A percentile compares a stretch with the other conserved stretches of the same genome.
phyloP scores from a whole-genome alignment of 1,140 invertebrate species.

The Homarus americanus region DNA sequence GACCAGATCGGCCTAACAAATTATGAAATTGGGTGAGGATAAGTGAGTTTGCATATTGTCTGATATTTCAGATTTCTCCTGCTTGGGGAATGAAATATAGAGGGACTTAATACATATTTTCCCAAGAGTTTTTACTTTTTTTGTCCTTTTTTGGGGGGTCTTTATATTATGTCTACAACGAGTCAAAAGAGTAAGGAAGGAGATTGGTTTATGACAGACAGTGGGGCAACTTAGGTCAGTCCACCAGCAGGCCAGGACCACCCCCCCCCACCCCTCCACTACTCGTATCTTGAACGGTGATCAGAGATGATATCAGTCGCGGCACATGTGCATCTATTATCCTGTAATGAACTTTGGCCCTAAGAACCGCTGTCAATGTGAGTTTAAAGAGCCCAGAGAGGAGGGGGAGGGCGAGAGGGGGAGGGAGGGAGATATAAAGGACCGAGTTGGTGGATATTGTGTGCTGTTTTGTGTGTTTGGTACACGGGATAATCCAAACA shows the following conservation, averaged over 20 bases:
- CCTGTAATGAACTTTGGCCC: constrained; percentile 65
- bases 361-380: constrained; percentile 59
- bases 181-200: too few species aligned
- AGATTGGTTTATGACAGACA: too few species aligned
- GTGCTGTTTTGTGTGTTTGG: constrained; percentile 48
- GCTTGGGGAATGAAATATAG: neutral
- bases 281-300: constrained; percentile 12
- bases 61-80: constrained; percentile 13
- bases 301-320: constrained; percentile 52
- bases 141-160: too few species aligned
- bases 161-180: too few species aligned
- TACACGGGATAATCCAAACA: constrained; percentile 43
- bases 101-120: neutral
- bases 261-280: neutral
- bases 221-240: neutral
- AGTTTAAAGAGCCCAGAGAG: constrained; percentile 58
- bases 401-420: constrained; percentile 3
- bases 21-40: constrained; percentile 33
- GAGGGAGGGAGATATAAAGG: constrained; percentile 24
- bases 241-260: neutral
- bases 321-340: constrained; percentile 68
- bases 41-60: constrained; percentile 41
- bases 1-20: constrained; percentile 28
- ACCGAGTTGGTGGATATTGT: constrained; percentile 52
- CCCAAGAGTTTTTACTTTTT: neutral